Conservation (phyloP, 2,113 vertebrate genomes). For the Platysternon megacephalum region DNA sequence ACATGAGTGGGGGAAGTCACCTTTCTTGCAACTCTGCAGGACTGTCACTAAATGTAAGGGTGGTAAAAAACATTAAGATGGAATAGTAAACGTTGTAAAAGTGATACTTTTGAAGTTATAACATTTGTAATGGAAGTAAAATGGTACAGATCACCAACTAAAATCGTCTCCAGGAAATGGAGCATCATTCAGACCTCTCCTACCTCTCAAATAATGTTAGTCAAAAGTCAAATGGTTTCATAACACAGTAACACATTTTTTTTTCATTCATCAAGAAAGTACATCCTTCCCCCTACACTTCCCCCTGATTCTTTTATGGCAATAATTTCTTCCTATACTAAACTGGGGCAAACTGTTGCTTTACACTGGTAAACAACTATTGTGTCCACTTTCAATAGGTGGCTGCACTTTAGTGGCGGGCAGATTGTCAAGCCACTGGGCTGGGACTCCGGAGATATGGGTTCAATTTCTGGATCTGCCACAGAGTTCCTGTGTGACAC, state of each 20-base stretch:
- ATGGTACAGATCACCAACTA: background rate
- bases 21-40: background rate
- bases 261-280: background rate
- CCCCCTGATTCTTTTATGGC: background rate
- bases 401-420: background rate
- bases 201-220: background rate
- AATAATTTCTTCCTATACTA: background rate
- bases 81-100: background rate
- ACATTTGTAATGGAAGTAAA: background rate
- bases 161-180: background rate
- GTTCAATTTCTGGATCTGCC: no score
- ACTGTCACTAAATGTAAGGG: fast-evolving
- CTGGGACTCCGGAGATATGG: background rate
- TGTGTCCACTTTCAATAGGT: background rate
- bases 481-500: no score
- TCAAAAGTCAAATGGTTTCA: background rate
- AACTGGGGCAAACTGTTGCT: background rate
- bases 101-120: background rate
- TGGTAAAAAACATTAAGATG: background rate
- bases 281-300: background rate
- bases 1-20: background rate
- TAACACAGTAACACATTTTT: background rate
- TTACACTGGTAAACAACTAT: background rate
- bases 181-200: background rate
- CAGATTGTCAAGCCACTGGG: background rate